Evolutionary conservation across 2,888 invertebrate species (phyloP).

Genomic region (Clepsis dumicolana): DNA sequence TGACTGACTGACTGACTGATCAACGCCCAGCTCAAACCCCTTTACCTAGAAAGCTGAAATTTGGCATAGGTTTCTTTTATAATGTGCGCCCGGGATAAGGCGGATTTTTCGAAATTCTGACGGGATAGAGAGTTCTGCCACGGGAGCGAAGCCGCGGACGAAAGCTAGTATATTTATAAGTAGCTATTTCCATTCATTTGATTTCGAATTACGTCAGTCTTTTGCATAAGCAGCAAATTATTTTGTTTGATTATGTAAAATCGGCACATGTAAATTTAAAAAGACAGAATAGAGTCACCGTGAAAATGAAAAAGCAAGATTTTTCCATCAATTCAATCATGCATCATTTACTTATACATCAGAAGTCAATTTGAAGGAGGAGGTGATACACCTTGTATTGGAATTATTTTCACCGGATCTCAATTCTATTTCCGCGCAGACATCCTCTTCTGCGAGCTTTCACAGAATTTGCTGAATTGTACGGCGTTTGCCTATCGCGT

Average conservation of each 20-base stretch:
- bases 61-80: no score
- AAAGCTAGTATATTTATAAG: no score
- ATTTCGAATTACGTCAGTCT: no score
- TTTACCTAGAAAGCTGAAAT: no score
- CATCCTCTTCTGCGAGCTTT: background rate
- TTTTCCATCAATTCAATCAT: background rate
- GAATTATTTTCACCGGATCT: constrained; percentile 6
- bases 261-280: background rate
- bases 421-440: background rate
- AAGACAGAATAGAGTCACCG: background rate
- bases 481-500: background rate
- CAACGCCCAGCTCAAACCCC: no score
- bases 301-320: background rate
- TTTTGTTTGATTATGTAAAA: background rate
- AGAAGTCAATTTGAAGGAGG: background rate
- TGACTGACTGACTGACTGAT: no score
- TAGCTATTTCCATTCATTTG: no score
- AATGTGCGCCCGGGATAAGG: no score
- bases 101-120: no score
- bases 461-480: background rate
- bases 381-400: constrained; percentile 8
- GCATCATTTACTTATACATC: no score
- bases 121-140: no score
- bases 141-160: no score
- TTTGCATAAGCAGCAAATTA: background rate